A percentile compares a stretch with the other conserved stretches of the same genome.
These are phyloP conservation scores for Helogale parvula DNA, from an alignment of 2,113 vertebrate genomes.

Conservation along the genomic window DNA sequence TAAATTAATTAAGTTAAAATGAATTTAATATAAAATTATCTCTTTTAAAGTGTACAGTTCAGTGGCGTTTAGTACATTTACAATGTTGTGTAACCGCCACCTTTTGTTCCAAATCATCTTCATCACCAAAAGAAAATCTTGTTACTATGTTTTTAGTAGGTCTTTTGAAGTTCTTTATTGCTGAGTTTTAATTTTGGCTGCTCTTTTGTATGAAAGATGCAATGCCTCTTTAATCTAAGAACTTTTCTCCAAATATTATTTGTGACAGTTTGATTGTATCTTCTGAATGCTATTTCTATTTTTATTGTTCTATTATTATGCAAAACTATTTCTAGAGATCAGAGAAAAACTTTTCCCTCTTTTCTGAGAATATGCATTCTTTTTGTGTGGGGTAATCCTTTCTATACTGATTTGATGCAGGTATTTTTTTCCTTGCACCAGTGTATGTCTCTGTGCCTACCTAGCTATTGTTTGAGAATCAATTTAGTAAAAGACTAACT, in stretches of 20 bases:
- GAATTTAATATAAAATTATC: background rate
- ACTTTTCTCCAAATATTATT: background rate
- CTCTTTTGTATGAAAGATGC: background rate
- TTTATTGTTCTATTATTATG: background rate
- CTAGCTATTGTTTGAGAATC: background rate
- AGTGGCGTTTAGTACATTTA: background rate
- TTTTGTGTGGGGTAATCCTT: background rate
- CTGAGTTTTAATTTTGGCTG: constrained; percentile 19
- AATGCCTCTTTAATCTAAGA: background rate
- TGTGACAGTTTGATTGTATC: background rate
- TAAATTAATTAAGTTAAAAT: background rate
- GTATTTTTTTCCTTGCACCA: background rate
- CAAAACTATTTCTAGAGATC: background rate
- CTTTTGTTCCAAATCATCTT: background rate
- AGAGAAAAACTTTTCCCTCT: background rate
- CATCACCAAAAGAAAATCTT: background rate
- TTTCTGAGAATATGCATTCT: background rate
- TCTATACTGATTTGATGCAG: background rate
- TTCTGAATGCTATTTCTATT: background rate
- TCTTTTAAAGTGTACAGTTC: background rate
- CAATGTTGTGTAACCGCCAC: background rate
- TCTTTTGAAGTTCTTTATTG: background rate
- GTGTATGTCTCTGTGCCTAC: background rate
- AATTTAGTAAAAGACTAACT: background rate
- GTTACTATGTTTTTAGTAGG: background rate